Conservation (phyloP, 2,888 invertebrate genomes). For the Phyllotreta striolata region DNA sequence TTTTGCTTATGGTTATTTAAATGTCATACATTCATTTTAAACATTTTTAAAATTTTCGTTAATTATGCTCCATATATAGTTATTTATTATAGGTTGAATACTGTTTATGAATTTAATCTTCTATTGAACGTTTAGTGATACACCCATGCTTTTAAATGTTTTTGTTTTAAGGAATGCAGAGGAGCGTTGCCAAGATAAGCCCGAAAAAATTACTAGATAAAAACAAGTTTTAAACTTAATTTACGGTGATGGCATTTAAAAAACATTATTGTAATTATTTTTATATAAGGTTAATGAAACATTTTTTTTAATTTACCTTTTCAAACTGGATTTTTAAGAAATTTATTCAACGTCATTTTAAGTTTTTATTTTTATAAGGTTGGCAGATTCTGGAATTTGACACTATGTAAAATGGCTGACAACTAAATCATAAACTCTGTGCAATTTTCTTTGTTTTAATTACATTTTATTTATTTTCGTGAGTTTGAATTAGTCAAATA, state of each 20-base stretch:
- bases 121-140: constrained; percentile 12
- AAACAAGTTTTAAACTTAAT: constrained; percentile 21
- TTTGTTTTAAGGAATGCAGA: constrained; percentile 40
- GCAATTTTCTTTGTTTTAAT: constrained; percentile 63
- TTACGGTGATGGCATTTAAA: constrained; percentile 6
- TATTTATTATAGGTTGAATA: background rate
- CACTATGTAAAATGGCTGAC: constrained; percentile 62
- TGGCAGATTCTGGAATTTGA: constrained; percentile 61
- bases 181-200: constrained; percentile 36
- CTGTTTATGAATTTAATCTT: constrained; percentile 3
- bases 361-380: constrained; percentile 45
- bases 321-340: constrained; percentile 5
- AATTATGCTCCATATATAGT: no score
- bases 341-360: constrained; percentile 20
- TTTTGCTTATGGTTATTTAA: background rate
- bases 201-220: constrained; percentile 34
- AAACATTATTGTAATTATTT: constrained; percentile 14
- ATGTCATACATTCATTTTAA: no score
- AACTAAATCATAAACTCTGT: constrained; percentile 55
- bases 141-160: constrained; percentile 47
- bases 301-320: constrained; percentile 11
- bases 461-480: constrained; percentile 57
- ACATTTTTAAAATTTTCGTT: no score
- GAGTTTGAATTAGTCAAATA: constrained; percentile 41
- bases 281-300: constrained; percentile 6